phyloP scores from a whole-genome alignment of 2,797 vertebrate species.

The Labeo calbasu region DNA sequence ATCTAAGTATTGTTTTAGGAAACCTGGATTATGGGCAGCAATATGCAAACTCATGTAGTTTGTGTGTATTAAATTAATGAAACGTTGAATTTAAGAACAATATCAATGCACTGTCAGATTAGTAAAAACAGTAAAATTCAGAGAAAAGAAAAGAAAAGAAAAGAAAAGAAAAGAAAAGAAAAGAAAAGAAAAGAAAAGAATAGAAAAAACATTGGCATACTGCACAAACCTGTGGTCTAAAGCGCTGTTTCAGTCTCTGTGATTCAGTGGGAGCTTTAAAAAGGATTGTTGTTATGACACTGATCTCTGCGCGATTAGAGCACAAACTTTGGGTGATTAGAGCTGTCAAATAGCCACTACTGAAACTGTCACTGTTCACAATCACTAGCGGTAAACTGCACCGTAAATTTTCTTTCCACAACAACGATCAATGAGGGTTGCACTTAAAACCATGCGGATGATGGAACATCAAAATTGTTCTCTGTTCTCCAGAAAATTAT shows the following conservation, averaged over 20 bases:
- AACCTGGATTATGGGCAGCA: background rate
- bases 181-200: background rate
- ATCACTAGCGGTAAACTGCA: background rate
- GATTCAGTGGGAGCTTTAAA: conserved; percentile 40
- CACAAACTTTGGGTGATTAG: conserved; percentile 19
- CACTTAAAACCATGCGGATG: background rate
- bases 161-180: background rate
- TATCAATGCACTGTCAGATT: background rate
- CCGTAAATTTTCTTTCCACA: conserved; percentile 17
- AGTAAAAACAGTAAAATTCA: background rate
- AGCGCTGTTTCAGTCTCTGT: conserved; percentile 21
- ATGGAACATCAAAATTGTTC: background rate
- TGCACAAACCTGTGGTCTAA: conserved; percentile 46
- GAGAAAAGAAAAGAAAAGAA: background rate
- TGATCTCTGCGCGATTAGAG: conserved; percentile 41
- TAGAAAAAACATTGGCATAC: conserved; percentile 30
- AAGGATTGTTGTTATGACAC: conserved; percentile 45
- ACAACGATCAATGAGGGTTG: background rate
- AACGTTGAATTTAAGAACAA: background rate
- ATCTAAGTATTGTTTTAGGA: background rate
- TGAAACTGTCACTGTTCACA: conserved; percentile 29
- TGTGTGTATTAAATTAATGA: background rate
- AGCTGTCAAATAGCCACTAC: conserved; percentile 42
- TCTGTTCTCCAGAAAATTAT: background rate
- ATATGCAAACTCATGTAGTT: background rate